Evolutionary conservation across 2,888 invertebrate species (phyloP), one percentile per base, ranked within the genome.

Genomic region (Mythimna impura): DNA sequence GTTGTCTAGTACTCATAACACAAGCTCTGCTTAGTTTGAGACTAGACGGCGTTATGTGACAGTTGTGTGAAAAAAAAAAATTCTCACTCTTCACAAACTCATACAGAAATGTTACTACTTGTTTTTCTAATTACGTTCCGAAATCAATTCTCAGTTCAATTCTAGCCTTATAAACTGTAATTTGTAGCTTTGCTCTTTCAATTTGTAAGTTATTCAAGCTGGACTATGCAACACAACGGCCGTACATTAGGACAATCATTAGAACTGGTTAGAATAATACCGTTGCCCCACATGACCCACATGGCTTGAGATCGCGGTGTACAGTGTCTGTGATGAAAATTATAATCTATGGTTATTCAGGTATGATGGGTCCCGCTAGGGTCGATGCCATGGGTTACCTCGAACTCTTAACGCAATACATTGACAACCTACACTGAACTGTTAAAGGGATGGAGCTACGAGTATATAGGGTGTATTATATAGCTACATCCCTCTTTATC

Each of bases 221-320:
- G 5, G 10, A 62, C 70, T 43, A 43, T 67, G 77, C 66, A 73
- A 25, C 63, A 76, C 75, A 70, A 75, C 58, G 71, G 40, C 50
- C 67, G 47, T 60, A 64, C 67, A 79, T 83, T 80, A 79, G 82
- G 78, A 81, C 64, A 66, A 71, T 81, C 73, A 83, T 82, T 85
- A 83, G 81, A 86, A 87, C 87, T 85, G 84, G 87, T 86, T 84
- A 79, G 60, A 54, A 79, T 87, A 54, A 79, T 87, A 83, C 87
- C 87, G 87, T 87, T 87, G 81, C 71, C 83, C 63, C 76, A 81
- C 67, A 58, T 78, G 87, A 72, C 86, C 86, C 36, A 78, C 73
- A 80, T 80, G 61, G 12, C 47, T 63, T 4, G 70, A 70, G 61
- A 67, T 76, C 47, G 64, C 55, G 36, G 55, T 71, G 25, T 54